phyloP scores from a whole-genome alignment of 53 echinoderm and acorn worm species.

The Echinometra lucunter region DNA sequence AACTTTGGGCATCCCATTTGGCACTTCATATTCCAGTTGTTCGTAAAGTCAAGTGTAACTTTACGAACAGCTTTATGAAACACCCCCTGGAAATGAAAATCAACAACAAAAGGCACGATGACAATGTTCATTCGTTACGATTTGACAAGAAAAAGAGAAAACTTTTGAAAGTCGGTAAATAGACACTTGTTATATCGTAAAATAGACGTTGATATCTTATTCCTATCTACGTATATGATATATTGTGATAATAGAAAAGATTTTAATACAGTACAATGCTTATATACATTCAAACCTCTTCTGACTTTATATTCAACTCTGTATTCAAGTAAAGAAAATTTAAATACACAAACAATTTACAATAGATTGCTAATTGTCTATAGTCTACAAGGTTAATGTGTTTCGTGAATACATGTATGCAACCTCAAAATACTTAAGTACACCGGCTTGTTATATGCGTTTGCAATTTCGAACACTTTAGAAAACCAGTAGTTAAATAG shows the following conservation, averaged over 20 bases:
- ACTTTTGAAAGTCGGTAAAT: background rate
- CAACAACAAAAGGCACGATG: background rate
- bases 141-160: background rate
- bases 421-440: background rate
- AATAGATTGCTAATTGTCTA: background rate
- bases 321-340: background rate
- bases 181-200: conserved; percentile 18
- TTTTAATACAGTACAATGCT: background rate
- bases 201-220: background rate
- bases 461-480: no score
- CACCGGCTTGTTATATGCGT: no score
- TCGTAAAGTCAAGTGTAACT: background rate
- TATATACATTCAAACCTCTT: background rate
- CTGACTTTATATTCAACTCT: background rate
- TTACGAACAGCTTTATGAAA: no score
- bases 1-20: no score
- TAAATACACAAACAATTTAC: background rate
- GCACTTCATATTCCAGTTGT: no score
- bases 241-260: background rate
- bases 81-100: background rate
- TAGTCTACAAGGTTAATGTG: background rate
- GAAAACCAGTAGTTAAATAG: no score
- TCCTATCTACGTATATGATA: background rate
- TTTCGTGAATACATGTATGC: background rate
- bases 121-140: background rate